Evolutionary conservation across 2,888 invertebrate genomes (phyloP).

Genomic region (Hofmannophila pseudospretella): DNA sequence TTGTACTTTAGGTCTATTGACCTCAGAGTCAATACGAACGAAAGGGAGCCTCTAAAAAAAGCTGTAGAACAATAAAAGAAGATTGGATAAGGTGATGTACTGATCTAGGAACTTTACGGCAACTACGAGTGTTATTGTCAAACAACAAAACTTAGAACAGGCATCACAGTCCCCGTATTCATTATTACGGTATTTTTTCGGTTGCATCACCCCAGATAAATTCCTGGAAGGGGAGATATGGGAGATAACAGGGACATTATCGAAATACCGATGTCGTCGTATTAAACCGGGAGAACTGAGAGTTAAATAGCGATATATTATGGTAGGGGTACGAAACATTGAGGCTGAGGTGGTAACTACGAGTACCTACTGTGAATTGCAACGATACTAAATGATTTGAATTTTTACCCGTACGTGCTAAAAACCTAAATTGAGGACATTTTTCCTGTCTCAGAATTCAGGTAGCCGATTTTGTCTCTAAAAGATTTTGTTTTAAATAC

Average conservation of each 20-base stretch:
- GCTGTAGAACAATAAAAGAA: not conserved
- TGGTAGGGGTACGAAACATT: conserved; percentile 26
- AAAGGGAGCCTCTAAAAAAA: not conserved
- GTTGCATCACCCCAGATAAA: conserved; percentile 62
- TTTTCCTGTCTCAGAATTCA: not conserved
- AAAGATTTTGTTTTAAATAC: too few relatives aligned
- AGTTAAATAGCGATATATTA: conserved; percentile 70
- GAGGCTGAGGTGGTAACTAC: too few relatives aligned
- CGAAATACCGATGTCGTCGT: conserved; percentile 72
- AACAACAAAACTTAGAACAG: not conserved
- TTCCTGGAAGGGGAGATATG: conserved; percentile 59
- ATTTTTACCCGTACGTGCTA: not conserved
- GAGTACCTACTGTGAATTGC: too few relatives aligned
- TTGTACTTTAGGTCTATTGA: too few relatives aligned
- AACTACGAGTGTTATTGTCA: not conserved
- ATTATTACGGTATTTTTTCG: conserved; percentile 73
- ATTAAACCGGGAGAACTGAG: conserved; percentile 68
- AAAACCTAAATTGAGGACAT: conserved; percentile 1
- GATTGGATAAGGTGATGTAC: conserved; percentile 10
- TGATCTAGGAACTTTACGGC: conserved; percentile 12
- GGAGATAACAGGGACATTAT: conserved; percentile 71
- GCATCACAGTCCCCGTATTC: conserved; percentile 50
- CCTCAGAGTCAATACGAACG: too few relatives aligned
- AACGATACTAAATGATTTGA: not conserved
- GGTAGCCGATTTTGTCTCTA: too few relatives aligned